These are phyloP conservation scores for Sympetrum striolatum DNA, from an alignment of 2,888 invertebrate species.

Conservation along the genomic window DNA sequence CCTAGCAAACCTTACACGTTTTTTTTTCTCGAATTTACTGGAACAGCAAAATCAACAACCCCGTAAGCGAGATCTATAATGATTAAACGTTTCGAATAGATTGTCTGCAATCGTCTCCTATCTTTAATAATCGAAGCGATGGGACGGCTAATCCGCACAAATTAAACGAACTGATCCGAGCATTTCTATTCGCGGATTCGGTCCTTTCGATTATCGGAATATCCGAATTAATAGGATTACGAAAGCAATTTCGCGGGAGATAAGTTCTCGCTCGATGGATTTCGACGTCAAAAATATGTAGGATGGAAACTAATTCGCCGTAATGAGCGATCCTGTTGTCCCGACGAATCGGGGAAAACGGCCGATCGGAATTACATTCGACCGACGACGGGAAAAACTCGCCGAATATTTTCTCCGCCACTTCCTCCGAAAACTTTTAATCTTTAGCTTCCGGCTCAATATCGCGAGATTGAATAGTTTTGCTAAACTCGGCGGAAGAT, in stretches of 20 bases:
- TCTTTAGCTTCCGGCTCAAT: background rate
- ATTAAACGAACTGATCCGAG: background rate
- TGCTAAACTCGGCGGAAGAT: background rate
- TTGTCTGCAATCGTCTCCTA: no score
- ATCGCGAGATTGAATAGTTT: background rate
- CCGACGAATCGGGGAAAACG: background rate
- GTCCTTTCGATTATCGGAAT: background rate
- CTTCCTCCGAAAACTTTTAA: background rate
- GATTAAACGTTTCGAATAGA: no score
- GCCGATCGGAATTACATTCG: background rate
- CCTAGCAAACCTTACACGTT: no score
- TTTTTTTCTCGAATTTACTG: no score
- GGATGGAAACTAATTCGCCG: background rate
- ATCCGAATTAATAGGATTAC: slow-evolving; percentile 30
- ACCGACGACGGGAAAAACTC: background rate
- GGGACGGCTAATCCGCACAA: background rate
- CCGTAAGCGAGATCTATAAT: no score
- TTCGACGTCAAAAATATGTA: background rate
- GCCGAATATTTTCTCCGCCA: background rate
- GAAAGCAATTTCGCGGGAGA: slow-evolving; percentile 21
- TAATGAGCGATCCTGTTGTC: background rate
- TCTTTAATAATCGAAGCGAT: background rate
- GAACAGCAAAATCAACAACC: no score
- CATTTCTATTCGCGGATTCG: background rate
- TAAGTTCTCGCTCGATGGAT: background rate